Conservation (phyloP, 2,888 invertebrate species). For the Diaperis boleti region DNA sequence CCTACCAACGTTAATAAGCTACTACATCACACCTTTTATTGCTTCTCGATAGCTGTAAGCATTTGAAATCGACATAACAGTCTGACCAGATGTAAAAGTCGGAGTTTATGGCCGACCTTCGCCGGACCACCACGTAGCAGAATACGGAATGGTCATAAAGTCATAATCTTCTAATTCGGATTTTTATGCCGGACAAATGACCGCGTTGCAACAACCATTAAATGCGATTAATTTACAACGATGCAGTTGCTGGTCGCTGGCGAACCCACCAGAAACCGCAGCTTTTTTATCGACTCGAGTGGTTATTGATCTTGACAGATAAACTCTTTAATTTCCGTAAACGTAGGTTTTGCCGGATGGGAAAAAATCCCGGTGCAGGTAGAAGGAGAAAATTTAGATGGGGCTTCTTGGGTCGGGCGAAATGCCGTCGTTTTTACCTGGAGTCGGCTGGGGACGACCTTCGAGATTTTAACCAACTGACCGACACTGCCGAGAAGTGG, state of each 20-base stretch:
- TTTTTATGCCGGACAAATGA: conserved; percentile 6
- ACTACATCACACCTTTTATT: conserved; percentile 45
- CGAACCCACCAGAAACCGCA: conserved; percentile 10
- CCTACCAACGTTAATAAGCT: conserved; percentile 40
- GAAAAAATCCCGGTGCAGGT: conserved; percentile 29
- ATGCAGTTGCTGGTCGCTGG: too few species aligned
- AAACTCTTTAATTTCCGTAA: conserved; percentile 37
- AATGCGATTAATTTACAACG: conserved; percentile 13
- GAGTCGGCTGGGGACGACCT: conserved; percentile 47
- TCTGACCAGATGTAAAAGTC: conserved; percentile 36
- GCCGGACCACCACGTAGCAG: conserved; percentile 38
- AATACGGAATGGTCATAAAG: conserved; percentile 28
- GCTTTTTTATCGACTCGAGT: background rate
- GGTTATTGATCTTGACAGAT: background rate
- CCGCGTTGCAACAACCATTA: conserved; percentile 7
- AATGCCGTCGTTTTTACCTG: conserved; percentile 37
- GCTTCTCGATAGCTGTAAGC: conserved; percentile 31
- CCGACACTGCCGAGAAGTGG: conserved; percentile 50
- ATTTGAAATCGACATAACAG: conserved; percentile 38
- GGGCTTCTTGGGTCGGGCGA: conserved; percentile 14
- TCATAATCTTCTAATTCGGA: conserved; percentile 18
- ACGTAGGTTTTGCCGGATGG: conserved; percentile 29
- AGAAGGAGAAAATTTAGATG: conserved; percentile 18
- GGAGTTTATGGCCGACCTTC: conserved; percentile 38
- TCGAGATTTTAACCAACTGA: conserved; percentile 54